Base-by-base conservation (phyloP, 1,140 invertebrate genomes). In the Bombus sibiricus region DNA sequence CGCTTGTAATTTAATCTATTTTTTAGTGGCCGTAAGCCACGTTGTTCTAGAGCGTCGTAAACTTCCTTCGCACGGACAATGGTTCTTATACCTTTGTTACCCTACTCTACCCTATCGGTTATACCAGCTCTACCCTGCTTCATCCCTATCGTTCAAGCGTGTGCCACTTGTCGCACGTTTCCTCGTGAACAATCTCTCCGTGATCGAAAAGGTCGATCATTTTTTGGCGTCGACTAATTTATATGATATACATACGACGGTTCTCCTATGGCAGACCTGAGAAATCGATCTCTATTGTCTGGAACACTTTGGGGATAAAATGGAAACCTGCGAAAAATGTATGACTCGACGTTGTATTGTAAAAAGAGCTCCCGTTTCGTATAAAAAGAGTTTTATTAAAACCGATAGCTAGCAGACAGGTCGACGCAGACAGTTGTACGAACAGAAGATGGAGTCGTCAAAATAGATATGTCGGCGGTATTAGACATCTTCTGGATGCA, bases 1-100 rank as follows among this genome's bases (percentile, higher is more conserved):
- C 83, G 82, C 57, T 15, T 66, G 82, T 84, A 84, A 84, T 84
- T 84, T 76, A 57, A 84, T 78, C 43, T 84, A 71, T 69, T 62
- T 69, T 77, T 41, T 37, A 64, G 37, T 47, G 66, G 43, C 62
- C 81, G 37, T 83, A 53, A 83, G 43, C 81, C 43, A 18, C 74
- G 81, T 66, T 66, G 74, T 78, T 57, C 43, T 12, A 22, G 47
- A 64, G 10, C 28, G 22, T 83, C 74, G 81, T 77, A 83, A 83
- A 83, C 34, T 78, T 78, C 74, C 62, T 68, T 15, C 34, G 78
- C 28, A 53, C 66, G 43, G 43, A 39, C 78, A 53, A 34, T 34
- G 34, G 28, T 22, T 39, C 43, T 53, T 69, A 34, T 18, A 18
- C 43, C 59, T 77, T 62, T 62, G 53, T 62, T 41, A 62, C 37